phyloP scores from a whole-genome alignment of 2,113 vertebrate genomes.

The Chelonoidis abingdonii region DNA sequence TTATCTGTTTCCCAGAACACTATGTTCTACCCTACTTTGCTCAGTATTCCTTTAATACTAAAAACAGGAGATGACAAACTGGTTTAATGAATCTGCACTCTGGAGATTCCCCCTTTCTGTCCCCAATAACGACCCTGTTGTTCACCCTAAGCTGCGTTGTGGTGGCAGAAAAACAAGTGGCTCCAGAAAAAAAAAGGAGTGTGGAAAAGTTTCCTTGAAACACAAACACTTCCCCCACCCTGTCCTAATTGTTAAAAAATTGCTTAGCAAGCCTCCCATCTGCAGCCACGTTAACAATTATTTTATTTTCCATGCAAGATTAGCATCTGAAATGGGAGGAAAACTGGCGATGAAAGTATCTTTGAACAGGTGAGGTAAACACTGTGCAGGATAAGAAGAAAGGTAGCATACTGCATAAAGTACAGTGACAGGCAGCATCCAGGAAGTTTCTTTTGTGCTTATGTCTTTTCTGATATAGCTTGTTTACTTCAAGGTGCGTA shows the following conservation, averaged over 20 bases:
- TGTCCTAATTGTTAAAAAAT: constrained; percentile 24
- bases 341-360: neutral
- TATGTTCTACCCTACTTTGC: constrained; percentile 78
- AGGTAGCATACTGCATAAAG: accelerated
- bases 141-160: neutral
- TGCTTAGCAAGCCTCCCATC: neutral
- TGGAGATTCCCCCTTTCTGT: neutral
- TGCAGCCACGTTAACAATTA: neutral
- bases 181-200: neutral
- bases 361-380: constrained; percentile 33
- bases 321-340: constrained; percentile 26
- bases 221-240: constrained; percentile 4
- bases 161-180: constrained; percentile 1
- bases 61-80: constrained; percentile 60
- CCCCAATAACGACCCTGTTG: neutral
- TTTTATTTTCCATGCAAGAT: constrained; percentile 2
- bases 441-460: neutral
- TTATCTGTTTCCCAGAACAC: constrained; percentile 82
- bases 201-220: constrained; percentile 43
- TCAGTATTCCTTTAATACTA: constrained; percentile 75
- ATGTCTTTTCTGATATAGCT: neutral
- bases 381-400: neutral
- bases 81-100: constrained; percentile 51
- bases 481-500: neutral
- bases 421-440: neutral